Conservation (phyloP, 1,140 invertebrate genomes). For the Physella acuta region DNA sequence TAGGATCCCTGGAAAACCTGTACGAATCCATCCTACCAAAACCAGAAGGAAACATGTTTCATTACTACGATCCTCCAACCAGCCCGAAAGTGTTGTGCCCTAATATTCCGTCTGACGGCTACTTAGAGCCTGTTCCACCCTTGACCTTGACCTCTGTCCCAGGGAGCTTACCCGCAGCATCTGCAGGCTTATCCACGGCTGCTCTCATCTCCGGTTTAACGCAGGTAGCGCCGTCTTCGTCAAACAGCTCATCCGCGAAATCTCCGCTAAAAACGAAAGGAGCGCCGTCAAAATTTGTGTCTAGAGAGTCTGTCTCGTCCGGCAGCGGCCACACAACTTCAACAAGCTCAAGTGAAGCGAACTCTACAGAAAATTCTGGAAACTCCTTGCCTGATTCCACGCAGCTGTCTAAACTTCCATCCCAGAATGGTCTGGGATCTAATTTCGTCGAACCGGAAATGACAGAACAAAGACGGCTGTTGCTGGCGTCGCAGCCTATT, state of each 20-base stretch:
- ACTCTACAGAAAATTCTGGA: conserved; percentile 16
- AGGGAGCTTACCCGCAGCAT: background rate
- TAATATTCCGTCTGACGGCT: conserved; percentile 41
- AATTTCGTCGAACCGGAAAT: conserved; percentile 26
- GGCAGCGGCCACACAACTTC: conserved; percentile 17
- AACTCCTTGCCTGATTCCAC: conserved; percentile 11
- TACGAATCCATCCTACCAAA: conserved; percentile 52
- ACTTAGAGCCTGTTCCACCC: conserved; percentile 31
- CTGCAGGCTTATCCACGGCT: background rate
- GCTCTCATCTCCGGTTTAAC: background rate
- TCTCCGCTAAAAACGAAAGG: background rate
- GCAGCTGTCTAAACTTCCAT: background rate
- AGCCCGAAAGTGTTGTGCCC: conserved; percentile 26
- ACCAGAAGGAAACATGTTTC: conserved; percentile 23
- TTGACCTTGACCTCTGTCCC: background rate
- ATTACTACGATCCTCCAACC: conserved; percentile 40
- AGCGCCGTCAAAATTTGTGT: background rate
- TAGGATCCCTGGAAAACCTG: conserved; percentile 51
- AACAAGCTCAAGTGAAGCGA: conserved; percentile 12
- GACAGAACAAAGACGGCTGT: conserved; percentile 35
- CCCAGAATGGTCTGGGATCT: background rate
- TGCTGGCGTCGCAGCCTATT: conserved; percentile 51
- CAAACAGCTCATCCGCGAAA: background rate
- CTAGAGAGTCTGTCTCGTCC: conserved; percentile 1
- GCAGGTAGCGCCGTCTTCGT: conserved; percentile 1